These are phyloP conservation scores for Cyanistes caeruleus DNA, from an alignment of 2,113 vertebrate genomes.

Conservation along the genomic window DNA sequence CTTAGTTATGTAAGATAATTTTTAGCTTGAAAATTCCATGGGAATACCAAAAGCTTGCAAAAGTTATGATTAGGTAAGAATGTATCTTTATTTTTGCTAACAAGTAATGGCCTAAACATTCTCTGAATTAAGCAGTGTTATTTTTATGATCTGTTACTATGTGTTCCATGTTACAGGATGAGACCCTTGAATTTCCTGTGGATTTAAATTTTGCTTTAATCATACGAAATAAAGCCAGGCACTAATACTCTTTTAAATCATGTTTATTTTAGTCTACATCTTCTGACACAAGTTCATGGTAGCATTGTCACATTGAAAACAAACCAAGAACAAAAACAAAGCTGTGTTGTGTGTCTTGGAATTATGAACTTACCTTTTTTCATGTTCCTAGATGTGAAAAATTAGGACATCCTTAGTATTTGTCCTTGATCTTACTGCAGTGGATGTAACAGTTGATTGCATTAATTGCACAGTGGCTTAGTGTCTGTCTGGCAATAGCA, in stretches of 20 bases:
- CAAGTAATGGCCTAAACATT: neutral
- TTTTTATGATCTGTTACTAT: neutral
- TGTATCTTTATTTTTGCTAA: neutral
- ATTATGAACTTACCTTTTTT: neutral
- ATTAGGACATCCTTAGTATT: neutral
- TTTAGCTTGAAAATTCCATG: neutral
- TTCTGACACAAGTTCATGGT: neutral
- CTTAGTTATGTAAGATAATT: neutral
- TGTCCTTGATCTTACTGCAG: neutral
- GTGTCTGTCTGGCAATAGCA: neutral
- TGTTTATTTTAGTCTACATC: neutral
- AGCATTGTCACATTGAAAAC: neutral
- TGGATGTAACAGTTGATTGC: neutral
- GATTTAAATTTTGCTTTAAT: neutral
- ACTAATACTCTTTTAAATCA: neutral
- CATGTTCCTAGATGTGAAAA: neutral
- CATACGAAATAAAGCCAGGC: neutral
- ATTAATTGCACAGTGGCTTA: conserved; percentile 18
- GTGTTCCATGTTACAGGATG: neutral
- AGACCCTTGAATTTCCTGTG: neutral
- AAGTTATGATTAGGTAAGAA: neutral
- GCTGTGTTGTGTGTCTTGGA: neutral
- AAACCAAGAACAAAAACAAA: neutral
- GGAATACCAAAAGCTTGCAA: neutral
- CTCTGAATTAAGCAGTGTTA: neutral